These are phyloP conservation scores for Zeugodacus cucurbitae DNA, from an alignment of 1,140 invertebrate genomes.

Conservation along the genomic window DNA sequence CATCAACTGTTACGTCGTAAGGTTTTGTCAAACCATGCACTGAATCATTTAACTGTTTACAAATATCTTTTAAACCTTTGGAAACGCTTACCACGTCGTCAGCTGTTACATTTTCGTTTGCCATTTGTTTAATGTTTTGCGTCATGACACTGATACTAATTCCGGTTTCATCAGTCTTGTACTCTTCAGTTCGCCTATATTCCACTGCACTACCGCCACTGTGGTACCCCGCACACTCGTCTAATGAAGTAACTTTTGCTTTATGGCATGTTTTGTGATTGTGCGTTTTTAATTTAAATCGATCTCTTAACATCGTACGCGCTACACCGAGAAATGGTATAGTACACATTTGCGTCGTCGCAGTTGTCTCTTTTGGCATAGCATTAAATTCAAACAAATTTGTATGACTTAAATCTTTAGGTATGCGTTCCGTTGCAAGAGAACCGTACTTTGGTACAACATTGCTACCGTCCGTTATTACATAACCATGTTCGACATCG, in stretches of 20 bases:
- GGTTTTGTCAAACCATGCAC: background rate
- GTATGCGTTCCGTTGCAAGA: slow-evolving; percentile 53
- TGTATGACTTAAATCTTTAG: slow-evolving; percentile 56
- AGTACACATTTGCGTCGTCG: background rate
- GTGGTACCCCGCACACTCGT: background rate
- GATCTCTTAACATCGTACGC: background rate
- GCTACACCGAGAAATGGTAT: slow-evolving; percentile 15
- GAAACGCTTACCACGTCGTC: background rate
- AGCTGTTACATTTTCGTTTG: background rate
- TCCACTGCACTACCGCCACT: background rate
- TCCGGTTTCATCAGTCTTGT: background rate
- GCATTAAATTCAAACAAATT: slow-evolving; percentile 44
- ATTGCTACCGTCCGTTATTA: slow-evolving; percentile 53
- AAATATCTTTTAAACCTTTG: background rate
- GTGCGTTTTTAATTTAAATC: background rate
- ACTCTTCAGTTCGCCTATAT: background rate
- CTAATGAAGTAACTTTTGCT: background rate
- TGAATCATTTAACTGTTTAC: background rate
- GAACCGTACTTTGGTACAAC: slow-evolving; percentile 61
- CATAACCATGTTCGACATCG: slow-evolving; percentile 32
- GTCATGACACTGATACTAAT: background rate
- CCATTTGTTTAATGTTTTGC: background rate
- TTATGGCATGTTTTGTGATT: background rate
- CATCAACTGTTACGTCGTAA: background rate
- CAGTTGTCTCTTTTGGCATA: background rate